Percentiles rank a stretch among this genome's conserved stretches.
These are phyloP conservation scores for Acromyrmex heyeri DNA, from an alignment of 1,140 invertebrate species.

Conservation along the genomic window DNA sequence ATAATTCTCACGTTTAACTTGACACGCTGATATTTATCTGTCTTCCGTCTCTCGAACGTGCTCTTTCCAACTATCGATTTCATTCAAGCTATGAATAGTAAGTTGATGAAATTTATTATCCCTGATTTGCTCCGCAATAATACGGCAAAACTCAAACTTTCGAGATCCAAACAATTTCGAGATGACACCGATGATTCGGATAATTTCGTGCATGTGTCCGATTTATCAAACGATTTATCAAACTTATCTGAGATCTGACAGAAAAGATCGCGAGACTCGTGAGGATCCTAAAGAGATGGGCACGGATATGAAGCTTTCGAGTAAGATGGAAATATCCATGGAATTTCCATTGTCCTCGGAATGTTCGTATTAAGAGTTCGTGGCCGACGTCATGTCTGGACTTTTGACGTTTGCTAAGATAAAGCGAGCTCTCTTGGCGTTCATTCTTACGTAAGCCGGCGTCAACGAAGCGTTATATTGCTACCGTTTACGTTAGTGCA, in stretches of 20 bases:
- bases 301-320: background rate
- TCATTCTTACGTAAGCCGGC: constrained; percentile 52
- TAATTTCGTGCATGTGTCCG: background rate
- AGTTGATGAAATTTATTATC: background rate
- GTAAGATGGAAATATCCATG: constrained; percentile 50
- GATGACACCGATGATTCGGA: background rate
- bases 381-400: constrained; percentile 44
- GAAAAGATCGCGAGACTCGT: background rate
- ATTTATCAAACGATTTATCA: background rate
- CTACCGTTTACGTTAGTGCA: constrained; percentile 59
- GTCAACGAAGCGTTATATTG: constrained; percentile 35
- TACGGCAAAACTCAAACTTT: background rate
- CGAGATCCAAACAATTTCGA: background rate
- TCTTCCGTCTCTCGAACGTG: background rate
- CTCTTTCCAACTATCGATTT: background rate
- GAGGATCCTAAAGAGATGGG: background rate
- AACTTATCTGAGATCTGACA: background rate
- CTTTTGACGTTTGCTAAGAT: constrained; percentile 39
- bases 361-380: constrained; percentile 65
- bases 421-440: constrained; percentile 23
- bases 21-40: background rate
- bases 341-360: constrained; percentile 60
- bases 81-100: background rate
- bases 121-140: background rate
- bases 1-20: constrained; percentile 15